Evolutionary conservation across 2,797 vertebrate species (phyloP).

Genomic region (Takifugu rubripes): DNA sequence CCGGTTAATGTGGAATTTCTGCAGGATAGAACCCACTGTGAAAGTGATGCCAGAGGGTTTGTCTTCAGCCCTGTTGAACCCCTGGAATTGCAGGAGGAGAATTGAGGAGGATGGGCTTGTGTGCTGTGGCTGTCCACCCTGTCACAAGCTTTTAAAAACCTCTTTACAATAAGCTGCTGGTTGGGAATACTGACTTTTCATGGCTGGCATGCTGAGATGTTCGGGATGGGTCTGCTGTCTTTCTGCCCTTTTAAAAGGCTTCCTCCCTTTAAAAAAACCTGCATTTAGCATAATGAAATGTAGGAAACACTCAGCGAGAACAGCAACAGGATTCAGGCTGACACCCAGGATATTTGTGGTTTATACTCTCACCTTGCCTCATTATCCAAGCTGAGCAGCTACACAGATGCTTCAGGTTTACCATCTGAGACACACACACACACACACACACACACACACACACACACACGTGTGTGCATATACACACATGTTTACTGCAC

Average conservation of each 20-base stretch:
- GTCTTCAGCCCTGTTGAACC: constrained; percentile 50
- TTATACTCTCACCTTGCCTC: constrained; percentile 66
- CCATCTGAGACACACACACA: no score
- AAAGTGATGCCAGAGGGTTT: constrained; percentile 49
- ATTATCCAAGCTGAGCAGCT: constrained; percentile 48
- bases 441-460: background rate
- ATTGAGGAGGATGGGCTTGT: constrained; percentile 50
- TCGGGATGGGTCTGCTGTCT: constrained; percentile 48
- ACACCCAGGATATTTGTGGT: constrained; percentile 68
- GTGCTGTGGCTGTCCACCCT: constrained; percentile 41
- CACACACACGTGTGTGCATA: background rate
- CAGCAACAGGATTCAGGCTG: constrained; percentile 63
- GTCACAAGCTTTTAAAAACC: constrained; percentile 64
- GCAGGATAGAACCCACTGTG: constrained; percentile 47
- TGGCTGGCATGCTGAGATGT: constrained; percentile 40
- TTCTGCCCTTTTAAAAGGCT: constrained; percentile 35
- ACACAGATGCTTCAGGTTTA: constrained; percentile 62
- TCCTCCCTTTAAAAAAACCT: constrained; percentile 44
- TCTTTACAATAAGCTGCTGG: constrained; percentile 54
- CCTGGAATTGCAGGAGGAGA: constrained; percentile 35
- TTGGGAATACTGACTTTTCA: constrained; percentile 42
- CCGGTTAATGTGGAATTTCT: constrained; percentile 34
- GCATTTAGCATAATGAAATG: constrained; percentile 75
- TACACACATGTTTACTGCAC: background rate
- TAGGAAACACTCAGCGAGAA: constrained; percentile 73